Evolutionary conservation across 2,888 invertebrate species (phyloP), one percentile per base, ranked within the genome.

Genomic region (Lamellibrachia columna): DNA sequence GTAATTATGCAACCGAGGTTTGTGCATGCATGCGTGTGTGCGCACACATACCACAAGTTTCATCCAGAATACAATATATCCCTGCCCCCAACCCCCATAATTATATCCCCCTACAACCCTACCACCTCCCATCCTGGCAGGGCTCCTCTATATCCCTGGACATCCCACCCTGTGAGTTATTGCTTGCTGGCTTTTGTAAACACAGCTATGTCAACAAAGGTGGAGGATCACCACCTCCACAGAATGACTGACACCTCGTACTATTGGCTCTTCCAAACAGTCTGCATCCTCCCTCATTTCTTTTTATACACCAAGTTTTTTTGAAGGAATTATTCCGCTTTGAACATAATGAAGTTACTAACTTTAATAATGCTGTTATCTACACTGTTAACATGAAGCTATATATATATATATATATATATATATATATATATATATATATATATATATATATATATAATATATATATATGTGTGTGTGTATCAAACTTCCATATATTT

Each of bases 201-300:
- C 75, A 75, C 75, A 75, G 75, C 75, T 75, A 75, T 22, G 75
- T 75, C 75, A 75, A 75, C 75, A 75, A 75, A 75, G 75, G 75
- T 75, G 22, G 75, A 75, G 22, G 15, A 75, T 75, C 75, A 75
- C 6, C n/a, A 75, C 75, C 75, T 75, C n/a, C 75, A 75, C 75
- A 75, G 11, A 75, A 22, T 75, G 75, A 75, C 75, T 75, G 75
- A 75, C 75, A 75, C 75, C 75, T 75, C 75, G 22, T 75, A 75
- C 22, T 75, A 75, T n/a, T 75, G 6, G 75, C 75, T 75, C 75
- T 75, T 75, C 75, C 75, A 75, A 22, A n/a, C 75, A 75, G 75
- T 75, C 75, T 75, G 75, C 75, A 75, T 1, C 75, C 75, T 75
- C 75, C 75, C 75, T 75, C 75, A 8, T 55, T 9, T 55, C 55